Evolutionary conservation across 92 coral and sea anemone species (phyloP), one percentile per base, ranked within the genome.

Genomic region (Hydrozoanthus gracilis): DNA sequence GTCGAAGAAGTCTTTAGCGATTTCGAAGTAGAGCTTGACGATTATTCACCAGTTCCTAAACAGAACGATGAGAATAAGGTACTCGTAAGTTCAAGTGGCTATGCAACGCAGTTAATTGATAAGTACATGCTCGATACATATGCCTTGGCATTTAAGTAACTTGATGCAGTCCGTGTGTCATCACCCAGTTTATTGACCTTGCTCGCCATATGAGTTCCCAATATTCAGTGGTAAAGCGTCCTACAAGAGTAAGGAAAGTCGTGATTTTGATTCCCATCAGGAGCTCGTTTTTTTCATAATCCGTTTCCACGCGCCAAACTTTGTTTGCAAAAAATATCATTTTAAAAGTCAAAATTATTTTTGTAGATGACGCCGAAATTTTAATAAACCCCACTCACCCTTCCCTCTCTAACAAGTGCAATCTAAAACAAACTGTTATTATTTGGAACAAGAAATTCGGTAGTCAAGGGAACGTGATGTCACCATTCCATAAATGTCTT

Each of bases 21-120:
- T 44, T 93, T 93, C 51, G 95, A 91, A 51, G 89, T 96, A 66
- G 98, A 96, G 45, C 77, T 96, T 87, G 98, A 96, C 70, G 98
- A 94, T 51, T 94, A 82, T 55, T 90, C 88, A 50, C 95, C 95
- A 0, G 77, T 55, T 49, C 72, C 82, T 15, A 82, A 86, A 45
- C 87, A 77, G 52, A 60, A 86, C 14, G 79, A 86, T 44, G 82
- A 8, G 44, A 15, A 8, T 3, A 15, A 75, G 51, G 79, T 48
- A 44, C 18, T 9, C 39, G 39, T 27, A 27, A 27, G 2, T 27
- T 27, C 39, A 27, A 27, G 39, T 27, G 39, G 39, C 39, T n/a
- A n/a, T n/a, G n/a, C n/a, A n/a, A n/a, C n/a, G n/a, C n/a, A n/a
- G n/a, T n/a, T n/a, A n/a, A n/a, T n/a, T n/a, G n/a, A n/a, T n/a